These are phyloP conservation scores for Struthio camelus DNA, from an alignment of 2,113 vertebrate genomes.

Conservation along the genomic window DNA sequence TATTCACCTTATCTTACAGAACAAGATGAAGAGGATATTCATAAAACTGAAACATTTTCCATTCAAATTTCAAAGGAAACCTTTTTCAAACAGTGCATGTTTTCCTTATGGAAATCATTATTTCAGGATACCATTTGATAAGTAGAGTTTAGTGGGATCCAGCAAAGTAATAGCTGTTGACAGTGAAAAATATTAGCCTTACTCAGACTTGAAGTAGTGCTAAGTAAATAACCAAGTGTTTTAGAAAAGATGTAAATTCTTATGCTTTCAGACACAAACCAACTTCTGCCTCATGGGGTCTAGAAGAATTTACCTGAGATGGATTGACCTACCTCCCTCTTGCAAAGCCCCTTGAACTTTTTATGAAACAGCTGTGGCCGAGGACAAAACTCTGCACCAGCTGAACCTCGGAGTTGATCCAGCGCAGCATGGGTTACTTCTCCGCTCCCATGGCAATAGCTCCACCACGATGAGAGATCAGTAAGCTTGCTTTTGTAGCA, in stretches of 20 bases:
- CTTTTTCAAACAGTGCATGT: neutral
- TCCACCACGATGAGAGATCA: neutral
- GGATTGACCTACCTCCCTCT: neutral
- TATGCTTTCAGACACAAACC: neutral
- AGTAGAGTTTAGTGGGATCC: neutral
- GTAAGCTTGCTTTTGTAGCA: neutral
- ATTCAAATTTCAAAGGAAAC: neutral
- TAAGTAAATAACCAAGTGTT: neutral
- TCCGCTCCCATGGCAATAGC: fast-evolving
- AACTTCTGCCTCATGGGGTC: neutral
- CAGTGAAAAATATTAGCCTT: neutral
- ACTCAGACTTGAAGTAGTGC: neutral
- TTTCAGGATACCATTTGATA: neutral
- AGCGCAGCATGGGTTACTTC: neutral
- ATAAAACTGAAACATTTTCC: neutral
- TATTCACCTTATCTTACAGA: neutral
- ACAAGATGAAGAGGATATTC: neutral
- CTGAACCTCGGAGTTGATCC: neutral
- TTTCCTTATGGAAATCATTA: neutral
- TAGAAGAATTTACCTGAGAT: neutral
- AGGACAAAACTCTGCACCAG: neutral
- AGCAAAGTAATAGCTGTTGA: neutral
- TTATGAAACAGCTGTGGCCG: neutral
- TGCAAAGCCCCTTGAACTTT: neutral
- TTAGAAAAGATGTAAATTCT: neutral